Base-by-base conservation (phyloP, 2,888 invertebrate genomes). In the Cataglyphis altisquamis region DNA sequence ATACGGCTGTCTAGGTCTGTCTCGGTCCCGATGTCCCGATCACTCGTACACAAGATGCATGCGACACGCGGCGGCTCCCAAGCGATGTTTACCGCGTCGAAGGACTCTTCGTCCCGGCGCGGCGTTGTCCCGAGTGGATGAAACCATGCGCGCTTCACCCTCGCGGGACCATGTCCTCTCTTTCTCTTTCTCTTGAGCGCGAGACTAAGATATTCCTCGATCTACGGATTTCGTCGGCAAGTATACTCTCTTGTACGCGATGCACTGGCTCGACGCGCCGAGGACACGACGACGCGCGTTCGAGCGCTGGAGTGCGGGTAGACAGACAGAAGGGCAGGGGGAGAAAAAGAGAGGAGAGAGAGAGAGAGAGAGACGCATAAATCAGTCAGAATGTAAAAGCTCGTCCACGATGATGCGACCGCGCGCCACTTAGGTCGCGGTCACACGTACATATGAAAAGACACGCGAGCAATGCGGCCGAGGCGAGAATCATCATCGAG, bases 271-370 rank as follows among this genome's bases (percentile, higher is more conserved):
- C 39, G 75, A 77, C 67, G 67, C 67, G 67, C 66, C 67, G 75
- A 75, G 75, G 52, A 55, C 75, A 39, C 52, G 52, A 57, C 32
- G 29, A 77, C 57, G 68, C 55, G 68, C 64, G 57, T 36, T 70
- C 68, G 82, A 86, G 82, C 81, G 41, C 70, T 60, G 41, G 21
- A 68, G 29, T 18, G 29, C 62, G 29, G 62, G 18, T 29, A 18
- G 62, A 29, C 8, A 9, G 62, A 62, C 8, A 18, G 48, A 18
- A 18, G 18, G 15, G 18, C 1, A 8, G 62, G 18, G 8, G 15
- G n/a, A 10, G 21, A 36, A 12, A 3, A 12, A 12, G 8, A 10
- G 10, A 10, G 25, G 32, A 15, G 15, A 10, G 12, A 18, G 9
- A 21, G 32, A 66, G 18, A 39, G 29, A 64, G 36, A 64, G 18